phyloP scores from a whole-genome alignment of 2,113 vertebrate genomes.

The Xyliphius kryptos region DNA sequence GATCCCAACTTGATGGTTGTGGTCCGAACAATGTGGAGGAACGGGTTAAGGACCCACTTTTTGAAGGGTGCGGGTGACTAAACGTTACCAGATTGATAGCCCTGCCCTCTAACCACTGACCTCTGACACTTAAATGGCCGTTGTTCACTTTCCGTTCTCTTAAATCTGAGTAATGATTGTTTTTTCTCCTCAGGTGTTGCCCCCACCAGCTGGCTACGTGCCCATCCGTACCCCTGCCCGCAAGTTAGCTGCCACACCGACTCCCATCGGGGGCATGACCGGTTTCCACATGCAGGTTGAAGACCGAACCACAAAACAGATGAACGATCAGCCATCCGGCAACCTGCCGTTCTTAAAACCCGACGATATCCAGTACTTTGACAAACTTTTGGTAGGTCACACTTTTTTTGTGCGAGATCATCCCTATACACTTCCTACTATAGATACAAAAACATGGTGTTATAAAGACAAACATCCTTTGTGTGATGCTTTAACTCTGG shows the following conservation, averaged over 20 bases:
- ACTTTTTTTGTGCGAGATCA: background rate
- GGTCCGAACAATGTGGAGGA: too few species aligned
- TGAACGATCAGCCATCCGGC: slow-evolving; percentile 95
- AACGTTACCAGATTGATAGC: too few species aligned
- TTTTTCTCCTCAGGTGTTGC: slow-evolving; percentile 74
- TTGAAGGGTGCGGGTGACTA: too few species aligned
- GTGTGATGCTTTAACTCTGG: background rate
- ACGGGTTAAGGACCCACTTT: too few species aligned
- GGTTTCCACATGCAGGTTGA: slow-evolving; percentile 98
- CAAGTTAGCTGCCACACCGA: slow-evolving; percentile 93
- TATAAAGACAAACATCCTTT: too few species aligned
- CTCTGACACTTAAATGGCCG: too few species aligned
- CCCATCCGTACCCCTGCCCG: slow-evolving; percentile 96
- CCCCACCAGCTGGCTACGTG: slow-evolving; percentile 93
- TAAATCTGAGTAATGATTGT: too few species aligned
- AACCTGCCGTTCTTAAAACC: slow-evolving; percentile 98
- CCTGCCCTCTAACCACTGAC: too few species aligned
- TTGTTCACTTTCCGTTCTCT: too few species aligned
- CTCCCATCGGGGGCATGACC: slow-evolving; percentile 92
- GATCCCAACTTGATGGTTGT: too few species aligned
- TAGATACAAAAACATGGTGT: too few species aligned
- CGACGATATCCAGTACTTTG: slow-evolving; percentile 98
- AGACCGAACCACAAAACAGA: slow-evolving; percentile 89
- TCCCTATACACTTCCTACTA: too few species aligned
- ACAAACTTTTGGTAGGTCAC: slow-evolving; percentile 85